phyloP scores from a whole-genome alignment of 1,140 invertebrate species.

The Eupristina koningsbergeri region DNA sequence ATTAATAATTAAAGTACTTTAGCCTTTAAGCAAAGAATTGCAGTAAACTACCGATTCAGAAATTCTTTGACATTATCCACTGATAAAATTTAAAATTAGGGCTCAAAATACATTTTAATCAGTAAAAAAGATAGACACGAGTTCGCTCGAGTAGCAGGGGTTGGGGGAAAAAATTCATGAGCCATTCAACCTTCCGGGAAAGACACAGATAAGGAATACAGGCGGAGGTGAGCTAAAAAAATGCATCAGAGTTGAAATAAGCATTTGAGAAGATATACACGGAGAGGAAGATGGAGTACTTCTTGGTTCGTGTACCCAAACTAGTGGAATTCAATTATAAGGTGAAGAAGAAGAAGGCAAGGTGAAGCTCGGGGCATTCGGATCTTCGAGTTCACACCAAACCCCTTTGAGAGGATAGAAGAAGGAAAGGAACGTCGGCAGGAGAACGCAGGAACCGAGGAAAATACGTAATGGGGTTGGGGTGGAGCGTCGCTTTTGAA shows the following conservation, averaged over 20 bases:
- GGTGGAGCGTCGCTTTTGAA: slow-evolving; percentile 71
- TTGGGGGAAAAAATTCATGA: background rate
- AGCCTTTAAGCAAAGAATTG: background rate
- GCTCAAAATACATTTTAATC: background rate
- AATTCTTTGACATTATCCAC: background rate
- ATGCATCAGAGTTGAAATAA: background rate
- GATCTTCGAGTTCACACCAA: background rate
- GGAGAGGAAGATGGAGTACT: background rate
- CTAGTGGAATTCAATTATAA: slow-evolving; percentile 63
- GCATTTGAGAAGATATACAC: background rate
- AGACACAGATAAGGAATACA: background rate
- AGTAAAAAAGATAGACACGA: background rate
- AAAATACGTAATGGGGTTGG: slow-evolving; percentile 70
- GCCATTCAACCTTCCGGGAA: background rate
- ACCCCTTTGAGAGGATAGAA: slow-evolving; percentile 53
- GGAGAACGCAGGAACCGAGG: slow-evolving; percentile 61
- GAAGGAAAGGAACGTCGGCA: slow-evolving; percentile 25
- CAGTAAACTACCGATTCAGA: background rate
- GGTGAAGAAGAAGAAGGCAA: slow-evolving; percentile 57
- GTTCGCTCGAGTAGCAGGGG: background rate
- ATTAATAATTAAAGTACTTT: background rate
- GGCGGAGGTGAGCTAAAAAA: background rate
- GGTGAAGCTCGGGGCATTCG: slow-evolving; percentile 59
- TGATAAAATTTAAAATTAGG: background rate
- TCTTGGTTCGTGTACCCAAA: background rate